Percentiles rank a stretch among this genome's conserved stretches.
Conservation (phyloP, 2,113 vertebrate genomes). For the Takifugu bimaculatus region DNA sequence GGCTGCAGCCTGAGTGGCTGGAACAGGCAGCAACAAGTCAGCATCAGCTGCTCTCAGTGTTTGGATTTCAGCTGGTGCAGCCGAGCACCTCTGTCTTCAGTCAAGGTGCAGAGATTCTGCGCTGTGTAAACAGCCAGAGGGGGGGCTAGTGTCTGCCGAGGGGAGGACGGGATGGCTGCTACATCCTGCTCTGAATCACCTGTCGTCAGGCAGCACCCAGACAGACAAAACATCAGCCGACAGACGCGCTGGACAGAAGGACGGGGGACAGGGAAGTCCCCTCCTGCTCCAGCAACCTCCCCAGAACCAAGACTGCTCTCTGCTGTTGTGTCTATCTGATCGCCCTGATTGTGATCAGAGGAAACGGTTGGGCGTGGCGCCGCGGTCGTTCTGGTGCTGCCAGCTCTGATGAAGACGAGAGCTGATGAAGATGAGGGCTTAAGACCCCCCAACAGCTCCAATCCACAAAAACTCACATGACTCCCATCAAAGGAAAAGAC, state of each 20-base stretch:
- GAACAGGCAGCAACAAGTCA: no score
- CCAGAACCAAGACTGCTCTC: slow-evolving; percentile 3
- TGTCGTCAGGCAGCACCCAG: slow-evolving; percentile 24
- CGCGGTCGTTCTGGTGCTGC: background rate
- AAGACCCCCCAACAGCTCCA: no score
- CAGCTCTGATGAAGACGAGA: background rate
- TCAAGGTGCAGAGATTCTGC: background rate
- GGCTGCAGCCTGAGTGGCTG: no score
- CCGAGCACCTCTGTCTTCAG: background rate
- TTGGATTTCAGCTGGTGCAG: no score
- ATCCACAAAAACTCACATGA: background rate
- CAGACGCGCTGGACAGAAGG: slow-evolving; percentile 1
- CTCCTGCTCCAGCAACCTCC: slow-evolving; percentile 20
- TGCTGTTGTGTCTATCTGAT: slow-evolving; percentile 26
- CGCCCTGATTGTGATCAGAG: slow-evolving; percentile 31
- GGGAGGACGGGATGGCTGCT: slow-evolving; percentile 19
- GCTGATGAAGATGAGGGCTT: no score
- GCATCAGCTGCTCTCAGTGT: no score
- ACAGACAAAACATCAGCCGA: slow-evolving; percentile 36
- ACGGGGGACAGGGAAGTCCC: slow-evolving; percentile 1
- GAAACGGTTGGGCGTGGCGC: background rate
- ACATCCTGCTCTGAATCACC: slow-evolving; percentile 45
- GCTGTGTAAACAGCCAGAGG: slow-evolving; percentile 27
- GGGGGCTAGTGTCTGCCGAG: slow-evolving; percentile 19
- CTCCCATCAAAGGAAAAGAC: no score